phyloP scores from a whole-genome alignment of 2,113 vertebrate species.

The Nycticebus coucang region DNA sequence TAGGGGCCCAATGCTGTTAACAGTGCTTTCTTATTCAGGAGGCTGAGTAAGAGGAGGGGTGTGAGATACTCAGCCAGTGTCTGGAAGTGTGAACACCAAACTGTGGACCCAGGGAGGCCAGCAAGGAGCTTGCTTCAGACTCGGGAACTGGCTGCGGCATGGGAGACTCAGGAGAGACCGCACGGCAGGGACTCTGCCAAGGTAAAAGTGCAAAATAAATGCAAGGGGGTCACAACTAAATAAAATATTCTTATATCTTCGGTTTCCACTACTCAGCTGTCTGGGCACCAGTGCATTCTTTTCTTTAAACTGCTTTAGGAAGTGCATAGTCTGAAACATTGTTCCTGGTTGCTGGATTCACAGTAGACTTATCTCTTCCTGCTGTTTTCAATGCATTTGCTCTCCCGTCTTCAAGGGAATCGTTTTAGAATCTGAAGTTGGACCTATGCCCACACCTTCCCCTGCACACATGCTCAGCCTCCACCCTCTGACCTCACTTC shows the following conservation, averaged over 20 bases:
- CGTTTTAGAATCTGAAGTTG: conserved; percentile 31
- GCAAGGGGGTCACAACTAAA: not conserved
- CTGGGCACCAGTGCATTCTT: not conserved
- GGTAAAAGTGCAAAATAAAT: not conserved
- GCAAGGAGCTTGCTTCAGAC: not conserved
- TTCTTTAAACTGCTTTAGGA: conserved; percentile 41
- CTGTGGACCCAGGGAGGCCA: not conserved
- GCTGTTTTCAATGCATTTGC: not conserved
- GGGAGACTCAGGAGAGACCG: not conserved
- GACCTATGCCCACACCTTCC: not conserved
- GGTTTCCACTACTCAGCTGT: not conserved
- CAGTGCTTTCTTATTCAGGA: not conserved
- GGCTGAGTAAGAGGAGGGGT: not conserved
- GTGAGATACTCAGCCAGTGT: not conserved
- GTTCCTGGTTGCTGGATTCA: not conserved
- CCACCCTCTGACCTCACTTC: not conserved
- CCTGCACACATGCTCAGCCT: not conserved
- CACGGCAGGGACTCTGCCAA: not conserved
- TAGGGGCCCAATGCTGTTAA: not conserved
- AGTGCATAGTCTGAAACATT: not conserved
- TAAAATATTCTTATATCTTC: not conserved
- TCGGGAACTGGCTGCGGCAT: not conserved
- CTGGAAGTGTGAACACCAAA: not conserved
- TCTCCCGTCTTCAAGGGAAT: not conserved
- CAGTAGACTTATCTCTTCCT: not conserved